Evolutionary conservation across 2,797 vertebrate genomes (phyloP).

Genomic region (Anisognathus igniventris): DNA sequence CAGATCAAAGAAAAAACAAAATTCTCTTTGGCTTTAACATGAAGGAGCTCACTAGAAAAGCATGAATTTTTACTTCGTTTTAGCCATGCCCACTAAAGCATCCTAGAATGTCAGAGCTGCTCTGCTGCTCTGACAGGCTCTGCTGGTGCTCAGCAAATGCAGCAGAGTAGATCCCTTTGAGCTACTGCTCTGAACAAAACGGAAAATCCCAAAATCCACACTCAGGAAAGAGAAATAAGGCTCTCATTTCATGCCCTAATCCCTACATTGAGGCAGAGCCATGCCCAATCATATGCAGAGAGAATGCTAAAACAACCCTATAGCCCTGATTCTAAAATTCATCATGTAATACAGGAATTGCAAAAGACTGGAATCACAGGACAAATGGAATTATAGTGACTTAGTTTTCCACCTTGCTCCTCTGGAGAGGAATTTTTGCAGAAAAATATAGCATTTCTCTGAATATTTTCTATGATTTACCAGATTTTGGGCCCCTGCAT

Average conservation of each 20-base stretch:
- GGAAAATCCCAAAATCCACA: not conserved
- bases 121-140: not conserved
- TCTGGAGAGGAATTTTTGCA: not conserved
- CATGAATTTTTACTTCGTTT: not conserved
- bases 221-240: not conserved
- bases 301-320: not conserved
- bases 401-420: not conserved
- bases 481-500: not conserved
- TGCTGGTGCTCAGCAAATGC: not conserved
- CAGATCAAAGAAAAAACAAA: not conserved
- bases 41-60: not conserved
- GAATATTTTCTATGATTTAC: not conserved
- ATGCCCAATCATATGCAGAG: not conserved
- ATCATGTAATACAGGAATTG: not conserved
- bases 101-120: not conserved
- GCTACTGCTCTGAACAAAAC: not conserved
- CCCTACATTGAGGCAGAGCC: not conserved
- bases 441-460: not conserved
- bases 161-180: not conserved
- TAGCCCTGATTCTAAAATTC: not conserved
- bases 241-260: not conserved
- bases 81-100: not conserved
- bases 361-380: not conserved
- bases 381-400: not conserved
- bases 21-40: not conserved